Base-by-base conservation (phyloP, 2,113 vertebrate species). In the Galemys pyrenaicus region DNA sequence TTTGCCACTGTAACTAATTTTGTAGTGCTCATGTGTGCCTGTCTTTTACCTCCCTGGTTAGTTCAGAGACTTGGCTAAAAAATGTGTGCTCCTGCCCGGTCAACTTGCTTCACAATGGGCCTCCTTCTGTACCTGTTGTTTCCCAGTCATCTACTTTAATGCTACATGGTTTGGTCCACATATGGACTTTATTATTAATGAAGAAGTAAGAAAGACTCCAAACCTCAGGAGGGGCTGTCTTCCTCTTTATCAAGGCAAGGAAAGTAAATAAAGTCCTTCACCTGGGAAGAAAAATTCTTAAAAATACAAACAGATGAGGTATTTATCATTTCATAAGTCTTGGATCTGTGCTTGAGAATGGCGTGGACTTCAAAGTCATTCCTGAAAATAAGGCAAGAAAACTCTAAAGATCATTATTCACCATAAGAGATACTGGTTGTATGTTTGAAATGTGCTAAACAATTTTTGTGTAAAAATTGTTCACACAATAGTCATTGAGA, bases 351-450 rank as follows among this genome's bases (percentile, higher is more conserved):
- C 26, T 67, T 92, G 71, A 22, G 32, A 35, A 51, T 89, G 32
- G 16, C 44, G 70, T 75, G 78, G 41, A 83, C 82, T 86, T 91
- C 37, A 82, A 71, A 92, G 85, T 89, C 54, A 46, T 91, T 85
- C 19, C 54, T 92, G 77, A 91, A 96, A 93, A 60, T 78, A 90
- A 73, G 62, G 73, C 77, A 89, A 81, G 56, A 95, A 77, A 89
- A 56, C 24, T 79, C 87, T 71, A 84, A 84, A 60, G 19, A 74
- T 4, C 35, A 35, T 90, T 71, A 58, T 73, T 39, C 80, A 49
- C 64, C 13, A 56, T n/a, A 67, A 68, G 79, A 87, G 79, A 87
- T n/a, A 60, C 65, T 93, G n/a, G 46, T 82, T 94, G 28, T 78
- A 1, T 56, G 94, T 95, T 92, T 93, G 64, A 96, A 95, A 92